Evolutionary conservation across 2,113 vertebrate species (phyloP).

Genomic region (Pedetes capensis): DNA sequence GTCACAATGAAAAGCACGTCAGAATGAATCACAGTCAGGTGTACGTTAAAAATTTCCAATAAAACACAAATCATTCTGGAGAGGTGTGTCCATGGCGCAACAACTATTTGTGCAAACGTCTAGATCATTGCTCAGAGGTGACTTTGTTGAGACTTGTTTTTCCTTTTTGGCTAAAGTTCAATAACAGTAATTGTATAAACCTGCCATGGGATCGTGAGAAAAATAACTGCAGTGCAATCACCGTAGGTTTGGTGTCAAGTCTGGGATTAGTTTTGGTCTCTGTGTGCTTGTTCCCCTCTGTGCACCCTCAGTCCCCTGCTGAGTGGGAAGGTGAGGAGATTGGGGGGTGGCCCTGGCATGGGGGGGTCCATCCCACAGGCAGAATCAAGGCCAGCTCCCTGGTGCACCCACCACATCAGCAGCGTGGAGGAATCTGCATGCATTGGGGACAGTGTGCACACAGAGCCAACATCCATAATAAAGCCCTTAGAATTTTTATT

Average conservation of each 20-base stretch:
- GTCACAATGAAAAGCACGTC: no score
- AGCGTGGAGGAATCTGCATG: neutral
- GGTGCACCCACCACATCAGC: fast-evolving
- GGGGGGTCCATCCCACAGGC: neutral
- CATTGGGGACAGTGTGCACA: fast-evolving
- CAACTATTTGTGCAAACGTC: neutral
- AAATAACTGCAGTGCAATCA: neutral
- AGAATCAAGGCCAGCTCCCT: fast-evolving
- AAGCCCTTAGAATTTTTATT: neutral
- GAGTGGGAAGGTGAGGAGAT: neutral
- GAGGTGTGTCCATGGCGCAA: neutral
- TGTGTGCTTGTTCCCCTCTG: no score
- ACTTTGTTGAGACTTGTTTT: neutral
- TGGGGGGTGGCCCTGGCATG: no score
- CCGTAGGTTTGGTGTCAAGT: fast-evolving
- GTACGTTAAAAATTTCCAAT: no score
- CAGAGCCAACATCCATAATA: neutral
- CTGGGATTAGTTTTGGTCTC: neutral
- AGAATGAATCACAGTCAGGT: no score
- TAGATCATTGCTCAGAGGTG: neutral
- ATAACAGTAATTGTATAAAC: neutral
- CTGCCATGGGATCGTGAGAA: fast-evolving
- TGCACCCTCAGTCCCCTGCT: neutral
- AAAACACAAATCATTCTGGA: neutral
- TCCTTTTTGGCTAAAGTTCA: neutral